Conservation (phyloP, 2,113 vertebrate species). For the Phalacrocorax brasilianus region DNA sequence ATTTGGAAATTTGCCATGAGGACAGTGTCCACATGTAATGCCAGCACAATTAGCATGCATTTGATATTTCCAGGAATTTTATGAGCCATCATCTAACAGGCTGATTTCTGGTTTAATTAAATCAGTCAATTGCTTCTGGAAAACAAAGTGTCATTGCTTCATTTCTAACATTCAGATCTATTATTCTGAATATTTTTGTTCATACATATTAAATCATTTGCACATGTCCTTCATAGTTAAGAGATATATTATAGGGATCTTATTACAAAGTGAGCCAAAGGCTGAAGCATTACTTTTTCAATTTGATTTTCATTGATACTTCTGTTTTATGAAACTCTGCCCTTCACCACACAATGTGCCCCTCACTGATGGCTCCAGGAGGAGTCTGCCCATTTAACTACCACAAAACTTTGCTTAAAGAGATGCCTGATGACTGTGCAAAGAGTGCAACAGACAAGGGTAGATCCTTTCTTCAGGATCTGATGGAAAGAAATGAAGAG, state of each 20-base stretch:
- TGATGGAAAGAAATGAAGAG: not conserved
- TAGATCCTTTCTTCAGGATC: not conserved
- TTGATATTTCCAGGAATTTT: not conserved
- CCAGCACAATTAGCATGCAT: not conserved
- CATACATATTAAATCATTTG: constrained; percentile 12
- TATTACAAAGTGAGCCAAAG: not conserved
- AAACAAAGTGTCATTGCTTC: constrained; percentile 5
- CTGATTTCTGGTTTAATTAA: constrained; percentile 38
- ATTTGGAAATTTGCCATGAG: not conserved
- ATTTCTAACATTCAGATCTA: constrained; percentile 15
- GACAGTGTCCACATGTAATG: not conserved
- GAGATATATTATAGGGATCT: not conserved
- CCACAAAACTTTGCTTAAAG: not conserved
- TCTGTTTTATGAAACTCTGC: not conserved
- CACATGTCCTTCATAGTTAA: not conserved
- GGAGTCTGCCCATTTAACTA: not conserved
- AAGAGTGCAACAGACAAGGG: not conserved
- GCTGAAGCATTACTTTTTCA: not conserved
- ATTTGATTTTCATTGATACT: not conserved
- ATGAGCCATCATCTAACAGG: not conserved
- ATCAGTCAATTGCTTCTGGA: constrained; percentile 32
- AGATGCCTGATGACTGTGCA: not conserved
- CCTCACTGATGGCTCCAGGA: not conserved
- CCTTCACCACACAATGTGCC: not conserved
- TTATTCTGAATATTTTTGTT: not conserved